These are phyloP conservation scores for Drosophila paranaensis DNA, from an alignment of 2,888 invertebrate species.

Conservation along the genomic window DNA sequence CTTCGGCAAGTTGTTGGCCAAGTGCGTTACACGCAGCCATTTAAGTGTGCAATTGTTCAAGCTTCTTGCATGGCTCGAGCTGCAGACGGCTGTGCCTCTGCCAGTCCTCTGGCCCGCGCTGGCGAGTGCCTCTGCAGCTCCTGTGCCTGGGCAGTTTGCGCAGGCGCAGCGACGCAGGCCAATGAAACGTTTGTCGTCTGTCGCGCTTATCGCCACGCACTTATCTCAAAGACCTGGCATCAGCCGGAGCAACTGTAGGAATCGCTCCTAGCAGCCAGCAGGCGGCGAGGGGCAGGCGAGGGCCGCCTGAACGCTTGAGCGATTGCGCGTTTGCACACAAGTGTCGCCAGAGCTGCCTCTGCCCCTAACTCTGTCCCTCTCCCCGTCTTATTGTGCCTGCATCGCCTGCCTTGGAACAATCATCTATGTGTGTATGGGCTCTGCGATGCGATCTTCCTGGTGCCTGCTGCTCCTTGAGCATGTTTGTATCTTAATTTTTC, in stretches of 20 bases:
- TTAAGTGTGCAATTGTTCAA: conserved; percentile 75
- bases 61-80: conserved; percentile 52
- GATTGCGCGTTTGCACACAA: conserved; percentile 55
- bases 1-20: conserved; percentile 49
- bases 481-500: conserved; percentile 78
- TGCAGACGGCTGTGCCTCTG: conserved; percentile 22
- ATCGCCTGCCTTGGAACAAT: conserved; percentile 47
- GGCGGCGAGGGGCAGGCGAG: conserved; percentile 24
- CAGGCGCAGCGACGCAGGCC: conserved; percentile 63
- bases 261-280: conserved; percentile 3
- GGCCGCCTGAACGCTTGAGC: conserved; percentile 58
- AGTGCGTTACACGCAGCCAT: conserved; percentile 61
- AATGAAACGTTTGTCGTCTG: conserved; percentile 67
- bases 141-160: conserved; percentile 49
- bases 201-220: conserved; percentile 78
- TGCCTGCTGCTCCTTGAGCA: conserved; percentile 67
- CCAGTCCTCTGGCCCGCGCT: conserved; percentile 4
- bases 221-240: conserved; percentile 61
- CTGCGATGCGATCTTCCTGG: conserved; percentile 67
- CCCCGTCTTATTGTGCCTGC: conserved; percentile 18
- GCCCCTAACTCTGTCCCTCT: neutral
- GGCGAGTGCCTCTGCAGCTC: conserved; percentile 19
- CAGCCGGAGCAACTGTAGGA: conserved; percentile 23
- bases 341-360: conserved; percentile 52
- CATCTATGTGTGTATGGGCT: conserved; percentile 40